Evolutionary conservation across 2,797 vertebrate species (phyloP).

Genomic region (Euthynnus affinis): DNA sequence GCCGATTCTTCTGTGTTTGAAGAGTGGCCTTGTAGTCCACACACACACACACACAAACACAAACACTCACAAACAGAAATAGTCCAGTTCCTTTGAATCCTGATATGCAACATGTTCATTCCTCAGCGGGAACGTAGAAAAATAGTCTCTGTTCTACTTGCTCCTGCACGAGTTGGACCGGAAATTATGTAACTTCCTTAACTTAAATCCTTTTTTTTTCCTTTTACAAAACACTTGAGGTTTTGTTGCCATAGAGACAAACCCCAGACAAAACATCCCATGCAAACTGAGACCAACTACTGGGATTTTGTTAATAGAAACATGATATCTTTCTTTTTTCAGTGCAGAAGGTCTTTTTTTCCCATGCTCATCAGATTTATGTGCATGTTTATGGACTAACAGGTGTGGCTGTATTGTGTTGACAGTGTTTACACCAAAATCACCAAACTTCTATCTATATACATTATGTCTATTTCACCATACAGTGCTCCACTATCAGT

Average conservation of each 20-base stretch:
- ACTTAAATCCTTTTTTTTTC: constrained; percentile 55
- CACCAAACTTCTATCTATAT: not conserved
- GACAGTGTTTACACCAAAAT: not conserved
- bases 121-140: constrained; percentile 52
- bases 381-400: not conserved
- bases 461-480: not conserved
- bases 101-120: constrained; percentile 53
- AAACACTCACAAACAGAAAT: not conserved
- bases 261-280: constrained; percentile 62
- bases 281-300: constrained; percentile 48
- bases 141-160: constrained; percentile 49
- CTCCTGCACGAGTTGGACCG: constrained; percentile 47
- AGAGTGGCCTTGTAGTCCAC: constrained; percentile 48
- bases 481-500: constrained; percentile 2
- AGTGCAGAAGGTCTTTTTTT: not conserved
- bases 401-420: not conserved
- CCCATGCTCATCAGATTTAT: not conserved
- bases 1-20: constrained; percentile 54
- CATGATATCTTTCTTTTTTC: constrained; percentile 4
- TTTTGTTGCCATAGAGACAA: constrained; percentile 73
- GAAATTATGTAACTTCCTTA: constrained; percentile 71
- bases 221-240: constrained; percentile 60
- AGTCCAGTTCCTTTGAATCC: constrained; percentile 44
- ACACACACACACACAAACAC: not conserved
- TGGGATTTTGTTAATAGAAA: constrained; percentile 41